Conservation (phyloP, 2,888 invertebrate species). For the Eristalinus aeneus region DNA sequence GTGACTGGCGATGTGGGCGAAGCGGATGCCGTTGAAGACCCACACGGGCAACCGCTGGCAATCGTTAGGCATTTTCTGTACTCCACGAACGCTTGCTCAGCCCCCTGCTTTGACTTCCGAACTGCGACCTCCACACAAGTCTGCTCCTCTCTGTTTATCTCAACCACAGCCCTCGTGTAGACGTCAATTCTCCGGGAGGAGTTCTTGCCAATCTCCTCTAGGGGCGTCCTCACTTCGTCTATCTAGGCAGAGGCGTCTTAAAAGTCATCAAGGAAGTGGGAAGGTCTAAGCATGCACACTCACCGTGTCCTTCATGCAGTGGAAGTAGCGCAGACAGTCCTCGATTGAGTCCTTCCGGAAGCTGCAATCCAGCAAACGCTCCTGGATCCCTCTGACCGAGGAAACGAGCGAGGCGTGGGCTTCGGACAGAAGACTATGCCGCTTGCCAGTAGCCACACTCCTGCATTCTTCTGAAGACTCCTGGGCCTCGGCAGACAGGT, state of each 20-base stretch:
- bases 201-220: not conserved
- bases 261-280: not conserved
- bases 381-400: not conserved
- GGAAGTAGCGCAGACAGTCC: not conserved
- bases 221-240: not conserved
- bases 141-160: not conserved
- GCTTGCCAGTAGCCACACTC: not conserved
- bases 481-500: not conserved
- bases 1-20: not conserved
- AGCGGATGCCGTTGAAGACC: not conserved
- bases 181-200: not conserved
- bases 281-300: not conserved
- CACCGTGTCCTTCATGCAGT: not conserved
- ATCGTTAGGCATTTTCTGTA: not conserved
- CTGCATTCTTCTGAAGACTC: not conserved
- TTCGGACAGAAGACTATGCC: not conserved
- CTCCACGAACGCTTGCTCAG: not conserved
- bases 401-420: not conserved
- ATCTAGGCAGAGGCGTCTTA: not conserved
- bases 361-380: not conserved
- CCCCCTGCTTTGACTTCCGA: not conserved
- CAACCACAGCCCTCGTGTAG: not conserved
- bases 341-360: not conserved
- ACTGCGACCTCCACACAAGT: not conserved
- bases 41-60: not conserved